A percentile compares a stretch with the other conserved stretches of the same genome.
phyloP scores from a whole-genome alignment of 2,113 vertebrate species.

The Leucoraja erinaceus region DNA sequence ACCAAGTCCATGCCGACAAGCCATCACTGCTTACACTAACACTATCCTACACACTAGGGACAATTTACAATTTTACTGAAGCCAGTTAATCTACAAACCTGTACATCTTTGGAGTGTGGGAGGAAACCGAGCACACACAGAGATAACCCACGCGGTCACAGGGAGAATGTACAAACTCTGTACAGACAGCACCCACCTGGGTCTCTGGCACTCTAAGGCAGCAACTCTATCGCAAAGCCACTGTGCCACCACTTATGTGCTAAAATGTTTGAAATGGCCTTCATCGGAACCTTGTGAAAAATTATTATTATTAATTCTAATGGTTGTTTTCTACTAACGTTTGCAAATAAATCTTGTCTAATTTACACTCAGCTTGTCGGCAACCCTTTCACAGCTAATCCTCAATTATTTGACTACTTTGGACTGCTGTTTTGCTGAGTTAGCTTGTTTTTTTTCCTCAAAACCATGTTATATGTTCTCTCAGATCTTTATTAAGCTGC shows the following conservation, averaged over 20 bases:
- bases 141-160: too few species aligned
- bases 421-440: background rate
- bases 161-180: too few species aligned
- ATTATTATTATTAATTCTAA: background rate
- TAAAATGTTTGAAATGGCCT: background rate
- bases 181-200: too few species aligned
- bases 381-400: background rate
- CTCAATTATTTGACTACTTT: background rate
- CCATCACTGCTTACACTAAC: too few species aligned
- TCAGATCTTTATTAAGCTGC: background rate
- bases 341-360: background rate
- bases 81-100: too few species aligned
- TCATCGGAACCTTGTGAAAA: background rate
- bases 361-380: background rate
- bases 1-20: too few species aligned
- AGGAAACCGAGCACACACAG: too few species aligned
- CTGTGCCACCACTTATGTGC: background rate
- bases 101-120: too few species aligned
- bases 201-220: too few species aligned
- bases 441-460: background rate
- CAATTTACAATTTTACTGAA: too few species aligned
- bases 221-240: too few species aligned
- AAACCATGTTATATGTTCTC: background rate
- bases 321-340: background rate
- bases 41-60: too few species aligned